phyloP scores from a whole-genome alignment of 2,113 vertebrate genomes.

The Arvicanthis niloticus region DNA sequence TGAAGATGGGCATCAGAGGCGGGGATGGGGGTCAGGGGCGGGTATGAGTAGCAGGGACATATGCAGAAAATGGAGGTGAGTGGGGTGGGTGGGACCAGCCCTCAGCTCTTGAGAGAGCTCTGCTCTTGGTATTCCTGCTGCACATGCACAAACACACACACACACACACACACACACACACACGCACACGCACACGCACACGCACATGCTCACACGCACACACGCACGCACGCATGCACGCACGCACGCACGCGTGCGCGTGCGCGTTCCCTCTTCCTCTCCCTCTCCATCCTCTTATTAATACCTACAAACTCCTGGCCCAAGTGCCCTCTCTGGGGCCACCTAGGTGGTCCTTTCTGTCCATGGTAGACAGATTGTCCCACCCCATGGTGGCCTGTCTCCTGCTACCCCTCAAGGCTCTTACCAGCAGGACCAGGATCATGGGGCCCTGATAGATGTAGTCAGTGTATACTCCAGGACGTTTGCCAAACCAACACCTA shows the following conservation, averaged over 20 bases:
- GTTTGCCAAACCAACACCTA: constrained; percentile 99
- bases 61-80: neutral
- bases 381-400: neutral
- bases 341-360: neutral
- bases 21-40: neutral
- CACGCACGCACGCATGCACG: too few species aligned
- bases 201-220: rapidly evolving
- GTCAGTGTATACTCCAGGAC: constrained; percentile 95
- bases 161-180: too few species aligned
- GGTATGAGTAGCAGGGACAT: neutral
- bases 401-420: constrained; percentile 58
- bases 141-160: neutral
- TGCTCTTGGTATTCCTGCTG: neutral
- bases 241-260: too few species aligned
- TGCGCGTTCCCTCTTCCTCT: neutral
- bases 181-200: too few species aligned
- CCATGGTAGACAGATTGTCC: neutral
- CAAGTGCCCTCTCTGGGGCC: neutral
- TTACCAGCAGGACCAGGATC: constrained; percentile 98
- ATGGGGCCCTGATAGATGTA: constrained; percentile 99
- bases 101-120: neutral
- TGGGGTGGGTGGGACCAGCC: neutral
- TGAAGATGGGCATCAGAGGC: too few species aligned
- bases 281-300: neutral
- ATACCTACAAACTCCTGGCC: neutral